phyloP scores from a whole-genome alignment of 2,113 vertebrate genomes.

The Serinus canaria region DNA sequence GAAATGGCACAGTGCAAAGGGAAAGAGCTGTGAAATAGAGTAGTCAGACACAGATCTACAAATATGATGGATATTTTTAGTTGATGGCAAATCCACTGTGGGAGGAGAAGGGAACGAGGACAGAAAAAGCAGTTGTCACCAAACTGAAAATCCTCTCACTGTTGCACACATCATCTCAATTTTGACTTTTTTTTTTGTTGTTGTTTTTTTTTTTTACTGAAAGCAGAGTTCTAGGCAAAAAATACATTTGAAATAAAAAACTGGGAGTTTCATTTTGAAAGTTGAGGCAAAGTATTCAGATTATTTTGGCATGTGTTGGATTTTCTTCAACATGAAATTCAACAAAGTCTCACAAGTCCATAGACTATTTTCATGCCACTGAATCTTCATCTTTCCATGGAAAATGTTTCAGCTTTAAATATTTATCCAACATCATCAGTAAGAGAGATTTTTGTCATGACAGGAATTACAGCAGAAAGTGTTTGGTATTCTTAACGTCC shows the following conservation, averaged over 20 bases:
- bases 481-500: conserved; percentile 11
- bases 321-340: conserved; percentile 38
- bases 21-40: conserved; percentile 13
- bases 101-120: background rate
- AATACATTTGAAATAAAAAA: conserved; percentile 29
- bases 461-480: conserved; percentile 11
- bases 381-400: conserved; percentile 30
- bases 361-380: conserved; percentile 27
- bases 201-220: background rate
- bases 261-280: conserved; percentile 18
- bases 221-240: conserved; percentile 23
- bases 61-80: conserved; percentile 44
- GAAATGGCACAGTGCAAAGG: background rate
- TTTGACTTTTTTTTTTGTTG: background rate
- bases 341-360: conserved; percentile 42
- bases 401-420: conserved; percentile 24
- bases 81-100: background rate
- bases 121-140: conserved; percentile 49
- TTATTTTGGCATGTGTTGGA: conserved; percentile 25
- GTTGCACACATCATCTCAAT: conserved; percentile 5
- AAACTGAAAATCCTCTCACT: conserved; percentile 42
- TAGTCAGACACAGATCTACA: conserved; percentile 26
- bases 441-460: conserved; percentile 33
- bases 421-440: conserved; percentile 39
- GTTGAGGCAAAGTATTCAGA: conserved; percentile 16